These are phyloP conservation scores for Muscina levida DNA, from an alignment of 2,888 invertebrate species.

Conservation along the genomic window DNA sequence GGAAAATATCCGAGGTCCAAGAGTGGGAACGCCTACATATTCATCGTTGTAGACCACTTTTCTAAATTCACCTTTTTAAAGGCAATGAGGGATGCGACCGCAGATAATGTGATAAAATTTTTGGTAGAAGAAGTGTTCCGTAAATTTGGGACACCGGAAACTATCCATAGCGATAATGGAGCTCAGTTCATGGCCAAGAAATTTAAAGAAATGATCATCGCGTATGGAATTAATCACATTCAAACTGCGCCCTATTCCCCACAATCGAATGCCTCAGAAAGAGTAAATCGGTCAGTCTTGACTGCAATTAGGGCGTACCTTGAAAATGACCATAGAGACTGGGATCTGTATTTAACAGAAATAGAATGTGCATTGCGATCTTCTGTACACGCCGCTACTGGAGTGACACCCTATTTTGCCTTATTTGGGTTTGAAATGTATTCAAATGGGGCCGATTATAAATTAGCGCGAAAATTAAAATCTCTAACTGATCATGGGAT, in stretches of 20 bases:
- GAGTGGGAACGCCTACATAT: background rate
- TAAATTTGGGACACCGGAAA: too few species aligned
- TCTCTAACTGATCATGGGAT: background rate
- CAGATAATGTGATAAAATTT: background rate
- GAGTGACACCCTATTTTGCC: conserved; percentile 41
- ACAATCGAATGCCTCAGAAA: background rate
- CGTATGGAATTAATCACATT: background rate
- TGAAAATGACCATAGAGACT: background rate
- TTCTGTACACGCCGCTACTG: background rate
- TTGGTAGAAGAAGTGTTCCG: background rate
- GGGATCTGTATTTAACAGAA: background rate
- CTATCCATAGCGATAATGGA: background rate
- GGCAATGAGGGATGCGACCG: background rate
- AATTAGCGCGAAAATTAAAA: conserved; percentile 31
- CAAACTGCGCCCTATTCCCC: background rate
- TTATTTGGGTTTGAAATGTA: conserved; percentile 40
- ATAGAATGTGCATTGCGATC: too few species aligned
- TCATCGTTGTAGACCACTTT: background rate
- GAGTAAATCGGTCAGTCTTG: background rate
- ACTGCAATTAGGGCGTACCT: background rate
- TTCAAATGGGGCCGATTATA: conserved; percentile 34
- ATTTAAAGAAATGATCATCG: background rate
- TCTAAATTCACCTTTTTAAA: background rate
- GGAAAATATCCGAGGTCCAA: conserved; percentile 2
- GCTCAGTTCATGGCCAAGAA: background rate